Evolutionary conservation across 2,888 invertebrate species (phyloP).

Genomic region (Buathra laborator): DNA sequence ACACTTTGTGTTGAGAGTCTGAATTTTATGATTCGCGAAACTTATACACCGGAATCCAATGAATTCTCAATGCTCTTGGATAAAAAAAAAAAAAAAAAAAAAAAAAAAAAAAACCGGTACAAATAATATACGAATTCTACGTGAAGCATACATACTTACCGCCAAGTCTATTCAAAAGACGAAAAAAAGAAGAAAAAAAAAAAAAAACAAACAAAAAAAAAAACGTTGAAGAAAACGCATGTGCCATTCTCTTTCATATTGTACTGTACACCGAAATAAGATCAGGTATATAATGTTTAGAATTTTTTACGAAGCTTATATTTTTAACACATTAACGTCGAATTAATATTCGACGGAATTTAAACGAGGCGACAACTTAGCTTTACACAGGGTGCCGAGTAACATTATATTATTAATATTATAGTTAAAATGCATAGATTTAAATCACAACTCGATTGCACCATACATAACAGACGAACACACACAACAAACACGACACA

Average conservation of each 20-base stretch:
- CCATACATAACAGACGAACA: conserved; percentile 13
- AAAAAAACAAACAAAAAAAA: conserved; percentile 38
- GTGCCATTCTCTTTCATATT: conserved; percentile 79
- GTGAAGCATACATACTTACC: conserved; percentile 45
- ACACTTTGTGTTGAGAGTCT: background rate
- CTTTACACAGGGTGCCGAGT: conserved; percentile 57
- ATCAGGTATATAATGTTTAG: conserved; percentile 75
- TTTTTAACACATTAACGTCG: conserved; percentile 74
- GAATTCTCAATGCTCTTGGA: conserved; percentile 39
- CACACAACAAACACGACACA: conserved; percentile 21
- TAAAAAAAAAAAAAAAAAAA: conserved; percentile 10
- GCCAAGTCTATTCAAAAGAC: conserved; percentile 42
- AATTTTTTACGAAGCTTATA: conserved; percentile 79
- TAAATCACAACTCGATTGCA: conserved; percentile 57
- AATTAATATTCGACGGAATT: conserved; percentile 30
- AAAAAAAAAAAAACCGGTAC: conserved; percentile 26
- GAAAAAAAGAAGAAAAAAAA: conserved; percentile 16
- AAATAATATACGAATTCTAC: conserved; percentile 53
- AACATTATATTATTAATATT: conserved; percentile 49
- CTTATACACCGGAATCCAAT: background rate
- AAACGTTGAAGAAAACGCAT: conserved; percentile 72
- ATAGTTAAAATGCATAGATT: conserved; percentile 51
- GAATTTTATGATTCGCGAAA: conserved; percentile 21
- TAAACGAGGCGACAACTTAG: conserved; percentile 44
- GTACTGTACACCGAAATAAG: conserved; percentile 72